These are phyloP conservation scores for Gryllus longicercus DNA, from an alignment of 2,888 invertebrate genomes.

Conservation along the genomic window DNA sequence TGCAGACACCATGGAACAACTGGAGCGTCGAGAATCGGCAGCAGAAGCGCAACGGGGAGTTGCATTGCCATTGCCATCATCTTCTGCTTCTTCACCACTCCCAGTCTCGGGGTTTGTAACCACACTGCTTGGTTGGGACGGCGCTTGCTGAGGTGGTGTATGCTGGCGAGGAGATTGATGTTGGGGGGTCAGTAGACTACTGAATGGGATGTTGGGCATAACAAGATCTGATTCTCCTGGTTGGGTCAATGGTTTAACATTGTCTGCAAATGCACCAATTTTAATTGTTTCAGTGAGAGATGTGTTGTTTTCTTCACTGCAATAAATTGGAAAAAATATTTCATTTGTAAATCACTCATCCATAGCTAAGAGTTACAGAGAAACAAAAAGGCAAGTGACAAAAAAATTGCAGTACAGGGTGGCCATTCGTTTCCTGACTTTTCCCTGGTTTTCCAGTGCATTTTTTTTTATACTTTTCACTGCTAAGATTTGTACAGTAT, in stretches of 20 bases:
- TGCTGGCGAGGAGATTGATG: constrained; percentile 43
- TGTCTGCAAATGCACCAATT: constrained; percentile 73
- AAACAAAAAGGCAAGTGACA: no score
- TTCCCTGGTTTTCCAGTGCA: no score
- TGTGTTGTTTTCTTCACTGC: constrained; percentile 62
- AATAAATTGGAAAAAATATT: constrained; percentile 39
- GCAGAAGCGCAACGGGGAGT: constrained; percentile 42
- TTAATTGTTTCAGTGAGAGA: constrained; percentile 67
- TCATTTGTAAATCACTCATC: no score
- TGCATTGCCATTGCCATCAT: constrained; percentile 48
- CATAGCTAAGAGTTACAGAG: no score
- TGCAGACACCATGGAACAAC: constrained; percentile 52
- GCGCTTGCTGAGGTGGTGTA: constrained; percentile 29
- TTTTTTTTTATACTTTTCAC: no score
- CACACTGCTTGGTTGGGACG: background rate
- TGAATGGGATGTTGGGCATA: constrained; percentile 64
- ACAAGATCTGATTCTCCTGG: constrained; percentile 50
- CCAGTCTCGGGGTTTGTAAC: constrained; percentile 20
- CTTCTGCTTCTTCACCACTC: constrained; percentile 40
- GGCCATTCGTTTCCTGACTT: no score
- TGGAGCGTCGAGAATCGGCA: constrained; percentile 48
- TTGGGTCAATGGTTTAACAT: constrained; percentile 49
- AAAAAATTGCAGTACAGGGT: no score
- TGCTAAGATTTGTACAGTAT: no score
- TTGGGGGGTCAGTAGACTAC: constrained; percentile 51